These are phyloP conservation scores for Noctua pronuba DNA, from an alignment of 2,888 invertebrate genomes.

Conservation along the genomic window DNA sequence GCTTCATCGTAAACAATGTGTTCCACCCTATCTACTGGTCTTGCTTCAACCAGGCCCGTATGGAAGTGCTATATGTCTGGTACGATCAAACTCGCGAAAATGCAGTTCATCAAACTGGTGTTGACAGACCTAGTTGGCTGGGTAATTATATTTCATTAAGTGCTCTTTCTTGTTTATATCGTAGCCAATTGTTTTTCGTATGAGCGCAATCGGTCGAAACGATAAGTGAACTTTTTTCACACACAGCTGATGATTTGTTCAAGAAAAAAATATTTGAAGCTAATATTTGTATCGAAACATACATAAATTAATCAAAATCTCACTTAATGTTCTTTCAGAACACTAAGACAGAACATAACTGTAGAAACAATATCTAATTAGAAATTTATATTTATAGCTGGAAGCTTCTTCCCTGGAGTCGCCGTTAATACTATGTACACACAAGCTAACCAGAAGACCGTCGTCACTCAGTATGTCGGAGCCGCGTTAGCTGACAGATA, in stretches of 20 bases:
- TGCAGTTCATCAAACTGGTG: slow-evolving; percentile 85
- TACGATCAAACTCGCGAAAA: slow-evolving; percentile 86
- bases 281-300: not conserved
- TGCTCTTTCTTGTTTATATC: not conserved
- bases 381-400: slow-evolving; percentile 74
- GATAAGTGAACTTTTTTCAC: not conserved
- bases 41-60: slow-evolving; percentile 88
- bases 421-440: slow-evolving; percentile 82
- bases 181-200: not conserved
- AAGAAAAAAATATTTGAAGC: not conserved
- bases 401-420: slow-evolving; percentile 87
- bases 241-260: not conserved
- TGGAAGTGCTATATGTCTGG: slow-evolving; percentile 89
- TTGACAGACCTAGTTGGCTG: slow-evolving; percentile 86
- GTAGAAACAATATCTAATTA: not conserved
- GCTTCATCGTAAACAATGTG: slow-evolving; percentile 84
- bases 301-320: not conserved
- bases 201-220: not conserved
- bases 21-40: slow-evolving; percentile 88
- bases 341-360: not conserved
- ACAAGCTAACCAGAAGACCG: slow-evolving; percentile 79
- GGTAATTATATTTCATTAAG: slow-evolving; percentile 67
- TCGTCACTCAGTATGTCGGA: slow-evolving; percentile 79
- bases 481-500: slow-evolving; percentile 83
- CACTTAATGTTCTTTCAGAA: not conserved